Evolutionary conservation across 2,888 invertebrate genomes (phyloP).

Genomic region (Zhuqinia jingwanae): DNA sequence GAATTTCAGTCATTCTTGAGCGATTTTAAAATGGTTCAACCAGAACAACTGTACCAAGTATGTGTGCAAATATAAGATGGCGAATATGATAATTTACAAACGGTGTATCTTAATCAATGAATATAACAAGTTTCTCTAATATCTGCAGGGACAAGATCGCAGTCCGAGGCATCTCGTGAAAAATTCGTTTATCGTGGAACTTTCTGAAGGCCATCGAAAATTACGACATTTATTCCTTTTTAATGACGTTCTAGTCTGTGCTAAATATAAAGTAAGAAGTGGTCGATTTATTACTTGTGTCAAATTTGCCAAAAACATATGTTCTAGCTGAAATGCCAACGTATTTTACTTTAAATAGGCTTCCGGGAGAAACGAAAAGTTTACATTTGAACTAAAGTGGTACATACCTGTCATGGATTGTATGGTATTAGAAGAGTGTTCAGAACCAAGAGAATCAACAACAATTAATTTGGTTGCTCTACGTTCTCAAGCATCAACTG

Average conservation of each 20-base stretch:
- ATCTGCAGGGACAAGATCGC: slow-evolving; percentile 86
- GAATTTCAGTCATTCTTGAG: slow-evolving; percentile 95
- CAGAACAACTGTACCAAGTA: slow-evolving; percentile 91
- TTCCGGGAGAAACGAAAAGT: slow-evolving; percentile 90
- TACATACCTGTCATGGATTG: slow-evolving; percentile 93
- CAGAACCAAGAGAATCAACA: slow-evolving; percentile 88
- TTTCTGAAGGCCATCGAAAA: slow-evolving; percentile 93
- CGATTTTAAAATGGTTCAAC: slow-evolving; percentile 93
- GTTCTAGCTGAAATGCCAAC: no score
- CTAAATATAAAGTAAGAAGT: slow-evolving; percentile 90
- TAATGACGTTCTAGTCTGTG: slow-evolving; percentile 96
- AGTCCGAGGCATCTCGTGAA: slow-evolving; percentile 94
- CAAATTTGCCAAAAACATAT: no score
- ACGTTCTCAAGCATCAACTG: slow-evolving; percentile 87
- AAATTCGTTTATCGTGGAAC: slow-evolving; percentile 96
- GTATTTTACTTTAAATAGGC: slow-evolving; percentile 84
- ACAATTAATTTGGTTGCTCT: slow-evolving; percentile 92
- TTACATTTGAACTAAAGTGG: slow-evolving; percentile 96
- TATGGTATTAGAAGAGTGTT: slow-evolving; percentile 87
- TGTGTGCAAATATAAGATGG: slow-evolving; percentile 79
- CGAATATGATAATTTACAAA: no score
- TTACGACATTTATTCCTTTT: slow-evolving; percentile 95
- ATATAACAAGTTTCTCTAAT: neutral
- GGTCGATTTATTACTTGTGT: no score
- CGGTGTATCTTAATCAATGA: neutral